Evolutionary conservation across 2,888 invertebrate species (phyloP).

Genomic region (Malthinus flaveolus): DNA sequence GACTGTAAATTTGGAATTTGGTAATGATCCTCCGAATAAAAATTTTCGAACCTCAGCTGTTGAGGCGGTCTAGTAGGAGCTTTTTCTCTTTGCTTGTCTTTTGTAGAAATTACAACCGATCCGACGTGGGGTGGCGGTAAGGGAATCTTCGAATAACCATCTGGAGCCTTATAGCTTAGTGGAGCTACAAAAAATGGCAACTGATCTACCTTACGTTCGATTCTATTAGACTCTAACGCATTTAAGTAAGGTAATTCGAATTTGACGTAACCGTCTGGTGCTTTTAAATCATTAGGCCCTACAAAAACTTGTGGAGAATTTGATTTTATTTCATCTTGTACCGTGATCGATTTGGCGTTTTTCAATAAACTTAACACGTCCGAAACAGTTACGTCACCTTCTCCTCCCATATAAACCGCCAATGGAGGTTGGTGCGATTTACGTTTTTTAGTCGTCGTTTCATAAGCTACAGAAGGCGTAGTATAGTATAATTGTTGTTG

Average conservation of each 20-base stretch:
- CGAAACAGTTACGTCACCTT: conserved; percentile 62
- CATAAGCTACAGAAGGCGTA: conserved; percentile 43
- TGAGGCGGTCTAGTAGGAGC: conserved; percentile 4
- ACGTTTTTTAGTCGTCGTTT: conserved; percentile 60
- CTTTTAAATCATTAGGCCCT: conserved; percentile 73
- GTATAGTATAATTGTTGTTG: conserved; percentile 42
- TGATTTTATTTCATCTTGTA: conserved; percentile 72
- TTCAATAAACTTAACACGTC: conserved; percentile 73
- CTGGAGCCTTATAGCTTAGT: conserved; percentile 79
- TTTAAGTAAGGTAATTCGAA: conserved; percentile 84
- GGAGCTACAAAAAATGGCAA: conserved; percentile 86
- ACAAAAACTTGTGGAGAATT: conserved; percentile 78
- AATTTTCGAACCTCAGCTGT: conserved; percentile 10
- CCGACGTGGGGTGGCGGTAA: conserved; percentile 87
- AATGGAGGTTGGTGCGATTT: conserved; percentile 84
- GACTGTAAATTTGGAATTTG: conserved; percentile 2
- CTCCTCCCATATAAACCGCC: conserved; percentile 75
- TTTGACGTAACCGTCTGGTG: conserved; percentile 74
- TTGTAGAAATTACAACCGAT: conserved; percentile 69
- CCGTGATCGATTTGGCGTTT: conserved; percentile 73
- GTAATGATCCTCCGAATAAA: conserved; percentile 8
- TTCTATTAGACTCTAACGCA: conserved; percentile 67
- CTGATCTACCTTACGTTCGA: conserved; percentile 72
- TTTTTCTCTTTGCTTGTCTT: conserved; percentile 19
- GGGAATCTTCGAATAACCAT: conserved; percentile 82